Base-by-base conservation (phyloP, 2,797 vertebrate species). In the Alca torda region DNA sequence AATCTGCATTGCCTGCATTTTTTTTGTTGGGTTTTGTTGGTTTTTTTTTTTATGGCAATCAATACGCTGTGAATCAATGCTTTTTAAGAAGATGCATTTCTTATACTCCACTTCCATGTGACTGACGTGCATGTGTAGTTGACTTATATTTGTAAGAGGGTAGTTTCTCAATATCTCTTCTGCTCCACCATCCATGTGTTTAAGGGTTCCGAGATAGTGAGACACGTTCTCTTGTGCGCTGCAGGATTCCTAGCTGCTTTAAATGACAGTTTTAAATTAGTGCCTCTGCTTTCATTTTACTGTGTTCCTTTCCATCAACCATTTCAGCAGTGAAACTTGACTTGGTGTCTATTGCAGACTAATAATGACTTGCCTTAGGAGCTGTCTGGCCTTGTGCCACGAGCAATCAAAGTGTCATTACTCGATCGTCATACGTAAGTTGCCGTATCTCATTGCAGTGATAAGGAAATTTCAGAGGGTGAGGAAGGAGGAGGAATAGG, bases 331-430 rank as follows among this genome's bases (percentile, higher is more conserved):
- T 53, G 87, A 64, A 83, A 80, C 48, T 53, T 64, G 84, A 70
- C 50, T 75, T 84, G 67, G 51, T 83, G 59, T 91, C 59, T 78
- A 8, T 84, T 94, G 77, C 81, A 81, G 20, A 9, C 70, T 65
- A 28, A 69, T 84, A 89, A 87, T 85, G 94, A 53, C 53, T 74
- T 90, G 84, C 54, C 79, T 95, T 56, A 73, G 90, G 79, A 91
- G 67, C 45, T 90, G 51, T 39, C 93, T 96, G 94, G 90, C 90
- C 33, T 90, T 46, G 48, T 92, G 90, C 92, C 96, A 89, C 2
- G 2, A 69, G 46, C 95, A 87, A 61, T 92, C 85, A 46, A 84
- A 79, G 77, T 73, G 51, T 84, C 80, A 24, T 92, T 94, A 68
- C 84, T 87, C 0, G 1, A 83, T 92, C 0, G 0, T 65, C 50